Base-by-base conservation (phyloP, 2,113 vertebrate genomes). In the Spheniscus mendiculus region DNA sequence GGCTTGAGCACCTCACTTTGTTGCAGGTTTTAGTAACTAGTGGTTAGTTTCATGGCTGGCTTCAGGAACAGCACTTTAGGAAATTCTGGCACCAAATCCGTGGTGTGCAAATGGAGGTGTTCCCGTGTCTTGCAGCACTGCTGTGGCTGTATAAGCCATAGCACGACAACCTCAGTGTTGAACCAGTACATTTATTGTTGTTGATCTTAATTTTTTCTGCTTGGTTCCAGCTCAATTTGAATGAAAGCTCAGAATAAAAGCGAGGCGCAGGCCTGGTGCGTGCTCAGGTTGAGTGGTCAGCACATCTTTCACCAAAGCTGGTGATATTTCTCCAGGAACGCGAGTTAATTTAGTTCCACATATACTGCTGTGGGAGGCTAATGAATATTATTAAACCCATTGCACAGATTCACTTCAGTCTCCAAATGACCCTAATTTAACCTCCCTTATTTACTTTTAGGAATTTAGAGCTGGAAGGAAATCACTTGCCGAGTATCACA, bases 401-500 rank as follows among this genome's bases (percentile, higher is more conserved):
- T 58, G 71, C 90, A 87, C 49, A 86, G 74, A 87, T 61, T 72
- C 58, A 70, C 76, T 90, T 80, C 71, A 73, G 55, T 70, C 70
- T 90, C 52, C 53, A 93, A 88, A 95, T 88, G 47, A 87, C 62
- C 74, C 66, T 77, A 76, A 58, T 93, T 94, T 90, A 88, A 90
- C 70, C 74, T 77, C 49, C 34, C 12, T 82, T 91, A 65, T 77
- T 89, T 93, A 80, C 88, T 80, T 94, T 83, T n/a, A 95, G 79
- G 66, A 91, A 90, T 84, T 76, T 49, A 91, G 78, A 95, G 49
- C 84, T 63, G 76, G 38, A 66, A 91, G 71, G 83, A 83, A 83
- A 79, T 77, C 27, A 45, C 65, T 87, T 85, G 73, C 53, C 80
- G 78, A 80, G 36, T 44, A 21, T 91, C 74, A 63, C 40, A 36